Base-by-base conservation (phyloP, 1,140 invertebrate genomes). In the Drosophila parvula region DNA sequence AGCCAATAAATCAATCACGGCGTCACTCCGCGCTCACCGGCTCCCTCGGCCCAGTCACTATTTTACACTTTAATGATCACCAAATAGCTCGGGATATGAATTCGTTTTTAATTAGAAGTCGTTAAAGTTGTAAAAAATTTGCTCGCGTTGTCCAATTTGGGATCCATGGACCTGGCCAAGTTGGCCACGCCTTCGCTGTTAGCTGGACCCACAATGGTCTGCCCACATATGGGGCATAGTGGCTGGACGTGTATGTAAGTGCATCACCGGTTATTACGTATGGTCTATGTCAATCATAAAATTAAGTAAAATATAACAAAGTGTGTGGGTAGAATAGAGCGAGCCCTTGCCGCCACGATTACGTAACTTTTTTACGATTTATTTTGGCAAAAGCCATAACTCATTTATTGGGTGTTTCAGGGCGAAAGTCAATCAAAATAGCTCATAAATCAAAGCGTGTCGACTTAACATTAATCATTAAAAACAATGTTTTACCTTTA, bases 11-110 rank as follows among this genome's bases (percentile, higher is more conserved):
- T 88, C 84, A 88, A 90, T 90, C 80, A 89, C 63, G 68, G 82
- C 55, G 80, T 64, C 80, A 78, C 70, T 78, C 73, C 51, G 59
- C 60, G 47, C 53, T 64, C 50, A 48, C 53, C 44, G 30, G 50
- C 44, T 34, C 30, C 27, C 60, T 51, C 64, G 36, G 65, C 61
- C 51, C 70, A 36, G 41, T 34, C 56, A 68, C 74, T 84, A 84
- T 84, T 89, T 89, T 84, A 81, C 84, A 88, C 77, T 75, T 89
- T 84, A 90, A 89, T 90, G 84, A 90, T 90, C 84, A 89, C 50
- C 77, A 89, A 80, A 89, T 81, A 71, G 79, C 65, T 83, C 68
- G 77, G 80, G 47, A 79, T 77, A 82, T 89, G 78, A 84, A 80
- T 89, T 88, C 74, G 80, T 64, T 81, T 89, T 90, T 88, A 88